phyloP scores from a whole-genome alignment of 2,113 vertebrate species.

The Murina feae region DNA sequence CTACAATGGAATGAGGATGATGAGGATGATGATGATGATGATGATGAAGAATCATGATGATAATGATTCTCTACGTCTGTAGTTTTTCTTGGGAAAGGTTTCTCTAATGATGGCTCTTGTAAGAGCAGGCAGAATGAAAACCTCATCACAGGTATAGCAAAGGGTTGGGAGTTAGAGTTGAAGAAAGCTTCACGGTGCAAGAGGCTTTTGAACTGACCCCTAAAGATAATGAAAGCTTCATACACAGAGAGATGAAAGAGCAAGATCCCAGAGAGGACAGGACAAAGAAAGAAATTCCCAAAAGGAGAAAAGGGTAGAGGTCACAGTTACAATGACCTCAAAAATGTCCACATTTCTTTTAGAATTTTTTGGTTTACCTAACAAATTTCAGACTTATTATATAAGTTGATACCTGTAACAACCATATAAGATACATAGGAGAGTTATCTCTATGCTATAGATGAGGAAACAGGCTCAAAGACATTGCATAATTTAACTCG shows the following conservation, averaged over 20 bases:
- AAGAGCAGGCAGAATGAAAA: background rate
- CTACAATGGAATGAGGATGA: background rate
- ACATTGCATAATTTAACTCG: background rate
- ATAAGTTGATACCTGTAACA: background rate
- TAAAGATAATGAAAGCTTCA: background rate
- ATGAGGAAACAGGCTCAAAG: background rate
- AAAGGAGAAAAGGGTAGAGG: background rate
- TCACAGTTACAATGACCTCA: background rate
- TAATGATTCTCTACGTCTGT: background rate
- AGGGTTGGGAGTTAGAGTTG: background rate
- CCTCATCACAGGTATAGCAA: background rate
- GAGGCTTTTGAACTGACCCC: background rate
- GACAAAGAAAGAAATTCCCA: background rate
- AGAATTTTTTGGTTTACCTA: background rate
- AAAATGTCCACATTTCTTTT: background rate
- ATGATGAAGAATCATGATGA: too few species aligned
- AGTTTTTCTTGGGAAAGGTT: background rate
- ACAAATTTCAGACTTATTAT: background rate
- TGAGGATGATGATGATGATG: too few species aligned
- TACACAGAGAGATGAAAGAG: background rate
- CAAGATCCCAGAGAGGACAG: background rate
- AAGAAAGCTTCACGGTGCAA: background rate
- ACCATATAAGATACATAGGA: background rate
- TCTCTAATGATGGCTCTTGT: background rate
- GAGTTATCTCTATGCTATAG: background rate